Percentiles rank a stretch among this genome's conserved stretches.
phyloP scores from a whole-genome alignment of 2,888 invertebrate species.

The Drosophila pseudotakahashii region DNA sequence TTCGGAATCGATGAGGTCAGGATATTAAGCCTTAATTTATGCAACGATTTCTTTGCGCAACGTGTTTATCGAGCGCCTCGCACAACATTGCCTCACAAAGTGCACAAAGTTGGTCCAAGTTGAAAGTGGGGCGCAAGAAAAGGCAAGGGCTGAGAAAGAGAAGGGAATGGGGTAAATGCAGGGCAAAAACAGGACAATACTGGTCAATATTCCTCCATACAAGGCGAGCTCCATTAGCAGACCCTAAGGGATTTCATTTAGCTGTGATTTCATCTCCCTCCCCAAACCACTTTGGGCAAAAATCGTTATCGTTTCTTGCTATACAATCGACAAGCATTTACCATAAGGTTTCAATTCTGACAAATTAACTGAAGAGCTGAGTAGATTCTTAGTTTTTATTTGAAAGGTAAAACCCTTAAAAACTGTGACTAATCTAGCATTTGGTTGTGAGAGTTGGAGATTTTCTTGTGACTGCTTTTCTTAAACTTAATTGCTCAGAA shows the following conservation, averaged over 20 bases:
- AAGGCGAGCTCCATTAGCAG: constrained; percentile 3
- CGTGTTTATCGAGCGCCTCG: constrained; percentile 60
- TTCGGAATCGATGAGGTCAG: constrained; percentile 45
- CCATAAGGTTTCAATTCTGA: no score
- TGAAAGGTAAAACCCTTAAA: no score
- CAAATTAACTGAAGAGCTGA: no score
- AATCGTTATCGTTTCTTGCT: constrained; percentile 15
- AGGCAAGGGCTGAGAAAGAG: not conserved
- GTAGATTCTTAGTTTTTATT: no score
- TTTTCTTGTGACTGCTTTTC: no score
- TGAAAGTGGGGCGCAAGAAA: not conserved
- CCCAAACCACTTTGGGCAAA: not conserved
- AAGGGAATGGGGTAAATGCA: not conserved
- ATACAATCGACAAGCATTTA: constrained; percentile 10
- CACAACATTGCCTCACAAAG: constrained; percentile 10
- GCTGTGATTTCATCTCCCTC: not conserved
- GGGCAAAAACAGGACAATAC: constrained; percentile 3
- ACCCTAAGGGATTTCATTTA: not conserved
- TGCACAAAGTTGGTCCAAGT: constrained; percentile 1
- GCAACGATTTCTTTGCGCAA: constrained; percentile 64
- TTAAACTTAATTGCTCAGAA: no score
- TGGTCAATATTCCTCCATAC: constrained; percentile 12
- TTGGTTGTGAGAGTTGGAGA: no score
- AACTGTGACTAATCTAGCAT: no score
- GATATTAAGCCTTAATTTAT: constrained; percentile 65